Evolutionary conservation across 2,888 invertebrate species (phyloP), one percentile per base, ranked within the genome.

Genomic region (Philhelius pedissequus): DNA sequence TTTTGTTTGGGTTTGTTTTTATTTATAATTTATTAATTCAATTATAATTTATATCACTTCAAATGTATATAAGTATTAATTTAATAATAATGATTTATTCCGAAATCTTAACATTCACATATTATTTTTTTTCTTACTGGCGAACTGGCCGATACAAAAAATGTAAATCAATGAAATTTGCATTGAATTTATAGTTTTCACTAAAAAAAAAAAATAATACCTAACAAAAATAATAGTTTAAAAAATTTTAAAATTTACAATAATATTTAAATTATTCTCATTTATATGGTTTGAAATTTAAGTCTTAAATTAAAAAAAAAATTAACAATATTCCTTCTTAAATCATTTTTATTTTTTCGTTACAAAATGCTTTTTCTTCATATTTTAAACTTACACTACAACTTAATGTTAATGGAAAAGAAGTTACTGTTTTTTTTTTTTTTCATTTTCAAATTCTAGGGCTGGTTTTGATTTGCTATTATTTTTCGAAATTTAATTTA

Each of bases 51-150:
- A 84, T 84, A 84, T 84, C 84, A 84, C 84, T 84, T 84, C 80
- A 84, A 84, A 84, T 84, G 80, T 84, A 84, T 84, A 84, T 84
- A 84, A 84, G 84, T 84, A 75, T 84, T 84, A 84, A 80, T 84
- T 75, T 32, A 84, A 84, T 84, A 75, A 70, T 84, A 74, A 84
- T 84, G 80, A 84, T 84, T 83, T 84, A 80, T 84, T 80, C 74
- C 84, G 75, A 84, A 84, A 84, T 84, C 84, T 73, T 84, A 84
- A 75, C n/a, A 66, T 75, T 78, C 54, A 70, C 69, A 66, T 35
- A 20, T 27, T 66, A 8, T 35, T 25, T 68, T 75, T 35, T 25
- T 68, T 75, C 73, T 79, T 52, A 74, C 58, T 83, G 62, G 74
- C 78, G 62, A 74, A 78, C 69, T 78, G 79, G 64, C 56, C 50